Evolutionary conservation across 2,113 vertebrate species (phyloP).

Genomic region (Prunella himalayana): DNA sequence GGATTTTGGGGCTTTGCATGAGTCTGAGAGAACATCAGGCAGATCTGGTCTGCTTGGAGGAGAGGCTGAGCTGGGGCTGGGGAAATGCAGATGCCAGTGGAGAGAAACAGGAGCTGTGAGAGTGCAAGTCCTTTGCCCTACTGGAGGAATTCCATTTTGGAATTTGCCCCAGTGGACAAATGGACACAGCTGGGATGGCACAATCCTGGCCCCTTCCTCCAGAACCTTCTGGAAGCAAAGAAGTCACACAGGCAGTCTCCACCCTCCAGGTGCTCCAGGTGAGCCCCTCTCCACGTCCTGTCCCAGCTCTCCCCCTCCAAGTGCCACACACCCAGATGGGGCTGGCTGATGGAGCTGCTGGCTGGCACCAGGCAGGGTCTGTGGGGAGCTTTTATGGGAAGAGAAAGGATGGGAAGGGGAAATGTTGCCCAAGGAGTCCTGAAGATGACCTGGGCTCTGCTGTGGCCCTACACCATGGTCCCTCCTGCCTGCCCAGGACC

Average conservation of each 20-base stretch:
- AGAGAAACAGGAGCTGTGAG: neutral
- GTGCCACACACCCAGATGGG: neutral
- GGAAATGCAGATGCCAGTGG: neutral
- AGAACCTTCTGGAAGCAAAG: neutral
- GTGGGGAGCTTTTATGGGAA: neutral
- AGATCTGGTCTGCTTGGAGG: neutral
- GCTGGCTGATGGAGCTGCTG: neutral
- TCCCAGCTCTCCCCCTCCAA: neutral
- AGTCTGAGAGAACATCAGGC: neutral
- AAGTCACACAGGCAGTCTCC: neutral
- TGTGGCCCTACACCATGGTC: fast-evolving
- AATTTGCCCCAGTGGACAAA: neutral
- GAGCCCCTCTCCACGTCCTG: neutral
- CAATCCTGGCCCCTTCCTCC: neutral
- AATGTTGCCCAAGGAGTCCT: neutral
- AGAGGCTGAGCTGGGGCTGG: neutral
- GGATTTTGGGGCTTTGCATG: neutral
- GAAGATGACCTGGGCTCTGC: neutral
- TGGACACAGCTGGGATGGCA: neutral
- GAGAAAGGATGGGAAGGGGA: neutral
- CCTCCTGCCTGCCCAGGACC: neutral
- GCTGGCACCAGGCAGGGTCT: neutral
- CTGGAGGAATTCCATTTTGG: neutral
- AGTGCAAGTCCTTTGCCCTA: neutral
- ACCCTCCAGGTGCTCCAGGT: neutral